phyloP scores from a whole-genome alignment of 1,140 invertebrate genomes.

The Agrilus planipennis region DNA sequence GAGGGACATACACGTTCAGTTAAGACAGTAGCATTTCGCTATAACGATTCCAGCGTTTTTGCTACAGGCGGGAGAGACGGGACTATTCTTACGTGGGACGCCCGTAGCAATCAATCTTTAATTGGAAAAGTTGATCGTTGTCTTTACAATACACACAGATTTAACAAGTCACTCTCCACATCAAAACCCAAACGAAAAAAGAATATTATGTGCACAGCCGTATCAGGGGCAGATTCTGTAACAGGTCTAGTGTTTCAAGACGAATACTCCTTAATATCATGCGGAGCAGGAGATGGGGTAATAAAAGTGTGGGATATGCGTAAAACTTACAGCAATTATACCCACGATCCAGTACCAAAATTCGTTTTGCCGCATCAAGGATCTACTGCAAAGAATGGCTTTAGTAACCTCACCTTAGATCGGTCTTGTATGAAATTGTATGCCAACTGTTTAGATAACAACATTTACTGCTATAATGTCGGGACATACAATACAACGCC shows the following conservation, averaged over 20 bases:
- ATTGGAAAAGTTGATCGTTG: conserved; percentile 23
- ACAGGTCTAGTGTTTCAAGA: conserved; percentile 71
- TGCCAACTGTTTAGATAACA: conserved; percentile 75
- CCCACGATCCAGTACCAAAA: conserved; percentile 57
- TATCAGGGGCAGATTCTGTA: conserved; percentile 43
- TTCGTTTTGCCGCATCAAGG: conserved; percentile 58
- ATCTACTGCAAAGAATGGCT: conserved; percentile 56
- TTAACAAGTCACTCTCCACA: conserved; percentile 17
- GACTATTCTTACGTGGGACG: conserved; percentile 74
- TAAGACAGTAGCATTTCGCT: conserved; percentile 61
- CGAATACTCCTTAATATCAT: conserved; percentile 61
- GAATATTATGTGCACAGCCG: neutral
- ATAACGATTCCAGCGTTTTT: conserved; percentile 59
- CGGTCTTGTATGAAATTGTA: conserved; percentile 55
- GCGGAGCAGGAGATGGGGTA: conserved; percentile 68
- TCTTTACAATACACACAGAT: conserved; percentile 30
- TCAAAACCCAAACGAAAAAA: conserved; percentile 8
- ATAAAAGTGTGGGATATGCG: conserved; percentile 83
- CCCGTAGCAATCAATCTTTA: conserved; percentile 32
- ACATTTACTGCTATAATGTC: conserved; percentile 75
- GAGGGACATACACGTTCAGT: conserved; percentile 65
- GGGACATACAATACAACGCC: conserved; percentile 55
- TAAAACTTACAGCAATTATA: conserved; percentile 61
- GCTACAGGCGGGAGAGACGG: conserved; percentile 77
- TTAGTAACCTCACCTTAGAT: conserved; percentile 66